A percentile compares a stretch with the other conserved stretches of the same genome.
Evolutionary conservation across 35 echinoderm and acorn worm genomes (phyloP).

Genomic region (Chiridota heheva): DNA sequence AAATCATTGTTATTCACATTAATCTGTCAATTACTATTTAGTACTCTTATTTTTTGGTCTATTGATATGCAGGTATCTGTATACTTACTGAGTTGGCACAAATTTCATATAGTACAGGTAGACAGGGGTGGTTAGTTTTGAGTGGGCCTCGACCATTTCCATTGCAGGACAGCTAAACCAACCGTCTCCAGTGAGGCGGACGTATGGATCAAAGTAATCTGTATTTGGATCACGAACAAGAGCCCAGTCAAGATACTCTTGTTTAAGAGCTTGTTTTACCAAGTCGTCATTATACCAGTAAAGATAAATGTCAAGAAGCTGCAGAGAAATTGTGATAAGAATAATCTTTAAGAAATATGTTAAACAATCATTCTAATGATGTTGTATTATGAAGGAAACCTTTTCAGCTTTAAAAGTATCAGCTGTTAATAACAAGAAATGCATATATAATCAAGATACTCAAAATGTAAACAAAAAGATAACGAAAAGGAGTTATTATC

Average conservation of each 20-base stretch:
- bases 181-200: background rate
- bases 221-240: constrained; percentile 35
- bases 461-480: background rate
- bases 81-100: constrained; percentile 5
- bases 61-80: too few species aligned
- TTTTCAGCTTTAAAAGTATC: background rate
- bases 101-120: constrained; percentile 4
- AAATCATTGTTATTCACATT: too few species aligned
- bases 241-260: constrained; percentile 71
- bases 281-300: background rate
- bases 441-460: background rate
- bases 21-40: too few species aligned
- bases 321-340: background rate
- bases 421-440: background rate
- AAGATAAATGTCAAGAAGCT: background rate
- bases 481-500: background rate
- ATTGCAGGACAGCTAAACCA: background rate
- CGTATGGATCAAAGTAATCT: constrained; percentile 55
- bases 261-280: constrained; percentile 8
- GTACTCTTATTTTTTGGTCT: too few species aligned
- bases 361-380: background rate
- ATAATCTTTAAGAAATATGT: background rate
- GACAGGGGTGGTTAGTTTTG: background rate
- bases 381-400: background rate
- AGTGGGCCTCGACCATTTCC: background rate